phyloP scores from a whole-genome alignment of 2,888 invertebrate species.

The Antheraea assamensis region DNA sequence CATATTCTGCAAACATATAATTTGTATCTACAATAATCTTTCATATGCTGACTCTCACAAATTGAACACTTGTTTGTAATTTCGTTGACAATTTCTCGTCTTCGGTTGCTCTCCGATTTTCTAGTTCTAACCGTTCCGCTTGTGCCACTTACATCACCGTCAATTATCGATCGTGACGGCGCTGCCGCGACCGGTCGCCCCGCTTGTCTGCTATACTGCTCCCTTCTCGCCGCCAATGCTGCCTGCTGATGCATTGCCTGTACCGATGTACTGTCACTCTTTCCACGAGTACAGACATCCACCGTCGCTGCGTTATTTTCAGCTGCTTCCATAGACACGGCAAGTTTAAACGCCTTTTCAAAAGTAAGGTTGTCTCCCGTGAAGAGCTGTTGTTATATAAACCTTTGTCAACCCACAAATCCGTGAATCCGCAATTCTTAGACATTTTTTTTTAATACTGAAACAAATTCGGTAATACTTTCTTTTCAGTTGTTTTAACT shows the following conservation, averaged over 20 bases:
- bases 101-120: background rate
- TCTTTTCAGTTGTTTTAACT: slow-evolving; percentile 3
- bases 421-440: slow-evolving; percentile 2
- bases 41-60: too few species aligned
- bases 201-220: background rate
- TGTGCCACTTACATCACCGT: background rate
- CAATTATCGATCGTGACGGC: background rate
- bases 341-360: slow-evolving; percentile 13
- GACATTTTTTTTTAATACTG: slow-evolving; percentile 14
- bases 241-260: background rate
- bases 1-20: too few species aligned
- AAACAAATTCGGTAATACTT: slow-evolving; percentile 19
- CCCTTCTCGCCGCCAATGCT: slow-evolving; percentile 13
- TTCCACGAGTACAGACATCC: background rate
- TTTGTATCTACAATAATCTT: too few species aligned
- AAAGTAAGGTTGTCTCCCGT: slow-evolving; percentile 20
- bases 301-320: slow-evolving; percentile 22
- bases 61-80: too few species aligned
- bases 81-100: too few species aligned
- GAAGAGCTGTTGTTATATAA: slow-evolving; percentile 25
- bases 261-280: background rate
- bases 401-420: slow-evolving; percentile 23
- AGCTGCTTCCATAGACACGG: slow-evolving; percentile 22
- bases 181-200: background rate
- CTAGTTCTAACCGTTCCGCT: background rate